Evolutionary conservation across 2,113 vertebrate genomes (phyloP).

Genomic region (Ceyx melanurus): DNA sequence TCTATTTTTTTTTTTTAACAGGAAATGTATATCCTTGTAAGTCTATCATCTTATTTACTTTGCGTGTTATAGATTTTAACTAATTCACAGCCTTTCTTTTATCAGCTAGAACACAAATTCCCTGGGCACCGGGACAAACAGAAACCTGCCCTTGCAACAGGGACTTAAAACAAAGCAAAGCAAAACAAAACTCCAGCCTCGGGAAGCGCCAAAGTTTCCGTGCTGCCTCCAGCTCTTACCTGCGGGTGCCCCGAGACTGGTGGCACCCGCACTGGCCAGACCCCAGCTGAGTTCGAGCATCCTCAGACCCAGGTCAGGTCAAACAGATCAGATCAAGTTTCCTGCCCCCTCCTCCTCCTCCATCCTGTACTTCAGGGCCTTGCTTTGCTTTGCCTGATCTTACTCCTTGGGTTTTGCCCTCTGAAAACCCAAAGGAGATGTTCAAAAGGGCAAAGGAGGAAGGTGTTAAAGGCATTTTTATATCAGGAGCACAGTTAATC

Average conservation of each 20-base stretch:
- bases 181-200: slow-evolving; percentile 26
- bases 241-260: background rate
- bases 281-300: background rate
- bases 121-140: slow-evolving; percentile 66
- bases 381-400: background rate
- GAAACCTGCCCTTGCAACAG: slow-evolving; percentile 64
- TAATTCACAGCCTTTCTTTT: slow-evolving; percentile 75
- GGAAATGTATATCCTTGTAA: slow-evolving; percentile 84
- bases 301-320: background rate
- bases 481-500: background rate
- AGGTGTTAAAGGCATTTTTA: background rate
- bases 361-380: background rate
- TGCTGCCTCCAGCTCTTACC: background rate
- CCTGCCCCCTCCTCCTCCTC: background rate
- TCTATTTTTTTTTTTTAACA: slow-evolving; percentile 52
- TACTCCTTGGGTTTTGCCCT: background rate
- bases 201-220: slow-evolving; percentile 10
- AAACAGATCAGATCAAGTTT: slow-evolving; percentile 11
- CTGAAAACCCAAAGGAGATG: slow-evolving; percentile 1
- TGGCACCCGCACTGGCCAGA: background rate
- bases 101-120: slow-evolving; percentile 73
- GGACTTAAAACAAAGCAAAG: slow-evolving; percentile 66
- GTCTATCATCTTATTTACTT: slow-evolving; percentile 80
- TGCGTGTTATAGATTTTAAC: slow-evolving; percentile 75
- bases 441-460: background rate